These are phyloP conservation scores for Ochropacha duplaris DNA, from an alignment of 2,888 invertebrate species.

Conservation along the genomic window DNA sequence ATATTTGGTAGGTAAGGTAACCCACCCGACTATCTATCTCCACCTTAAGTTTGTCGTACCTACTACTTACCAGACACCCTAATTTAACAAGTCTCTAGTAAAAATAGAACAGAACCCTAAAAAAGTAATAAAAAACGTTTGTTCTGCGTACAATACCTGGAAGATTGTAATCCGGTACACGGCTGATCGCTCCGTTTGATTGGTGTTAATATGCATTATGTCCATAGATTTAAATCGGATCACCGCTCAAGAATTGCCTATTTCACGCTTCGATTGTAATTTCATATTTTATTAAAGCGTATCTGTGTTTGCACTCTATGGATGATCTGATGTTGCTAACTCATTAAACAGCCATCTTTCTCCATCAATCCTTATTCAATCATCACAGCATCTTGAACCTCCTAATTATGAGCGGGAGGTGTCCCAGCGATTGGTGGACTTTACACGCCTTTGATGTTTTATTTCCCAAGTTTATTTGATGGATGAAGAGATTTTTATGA, in stretches of 20 bases:
- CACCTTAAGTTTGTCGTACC: too few species aligned
- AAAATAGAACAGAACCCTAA: not conserved
- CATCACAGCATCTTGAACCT: too few species aligned
- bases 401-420: too few species aligned
- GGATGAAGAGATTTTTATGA: not conserved
- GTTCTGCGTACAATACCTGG: not conserved
- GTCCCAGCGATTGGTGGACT: too few species aligned
- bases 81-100: too few species aligned
- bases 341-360: not conserved
- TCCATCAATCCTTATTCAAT: too few species aligned
- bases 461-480: too few species aligned
- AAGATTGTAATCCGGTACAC: constrained; percentile 16
- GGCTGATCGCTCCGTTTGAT: constrained; percentile 41
- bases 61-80: too few species aligned
- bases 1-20: too few species aligned
- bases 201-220: constrained; percentile 22
- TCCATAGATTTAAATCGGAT: constrained; percentile 33
- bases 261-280: constrained; percentile 46
- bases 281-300: constrained; percentile 33
- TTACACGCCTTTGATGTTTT: too few species aligned
- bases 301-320: not conserved
- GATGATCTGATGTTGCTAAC: not conserved
- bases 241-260: constrained; percentile 38
- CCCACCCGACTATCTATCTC: too few species aligned
- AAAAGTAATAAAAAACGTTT: not conserved